Percentiles rank a stretch among this genome's conserved stretches.
These are phyloP conservation scores for Argyresthia albistria DNA, from an alignment of 2,888 invertebrate genomes.

Conservation along the genomic window DNA sequence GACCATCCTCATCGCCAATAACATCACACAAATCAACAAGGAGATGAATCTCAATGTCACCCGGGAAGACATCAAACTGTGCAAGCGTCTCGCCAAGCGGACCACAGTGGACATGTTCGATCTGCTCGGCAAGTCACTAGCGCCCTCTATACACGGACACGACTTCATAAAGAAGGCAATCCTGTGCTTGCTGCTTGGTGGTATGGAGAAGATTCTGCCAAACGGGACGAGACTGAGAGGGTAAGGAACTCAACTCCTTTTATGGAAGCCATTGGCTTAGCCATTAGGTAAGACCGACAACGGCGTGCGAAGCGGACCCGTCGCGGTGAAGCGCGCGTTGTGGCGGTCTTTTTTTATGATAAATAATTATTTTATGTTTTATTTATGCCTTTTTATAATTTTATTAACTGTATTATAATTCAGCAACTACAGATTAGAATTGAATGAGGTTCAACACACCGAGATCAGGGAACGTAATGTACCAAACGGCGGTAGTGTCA, in stretches of 20 bases:
- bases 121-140: slow-evolving; percentile 90
- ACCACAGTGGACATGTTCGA: slow-evolving; percentile 88
- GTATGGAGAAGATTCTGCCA: slow-evolving; percentile 92
- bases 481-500: too few species aligned
- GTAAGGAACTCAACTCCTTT: slow-evolving; percentile 50
- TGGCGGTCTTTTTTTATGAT: too few species aligned
- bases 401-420: too few species aligned
- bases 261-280: too few species aligned
- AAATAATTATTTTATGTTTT: too few species aligned
- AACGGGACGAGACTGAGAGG: slow-evolving; percentile 94
- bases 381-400: too few species aligned
- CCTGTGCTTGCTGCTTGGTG: slow-evolving; percentile 93
- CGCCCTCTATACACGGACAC: slow-evolving; percentile 98
- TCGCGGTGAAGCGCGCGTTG: too few species aligned
- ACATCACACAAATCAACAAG: slow-evolving; percentile 90
- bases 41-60: slow-evolving; percentile 85
- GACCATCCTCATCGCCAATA: slow-evolving; percentile 94
- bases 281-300: too few species aligned
- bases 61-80: slow-evolving; percentile 89
- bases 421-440: too few species aligned
- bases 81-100: slow-evolving; percentile 84
- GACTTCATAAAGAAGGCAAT: slow-evolving; percentile 97
- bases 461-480: too few species aligned
- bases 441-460: too few species aligned
- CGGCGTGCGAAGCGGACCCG: too few species aligned